These are phyloP conservation scores for Dryadula phaetusa DNA, from an alignment of 2,888 invertebrate species.

Conservation along the genomic window DNA sequence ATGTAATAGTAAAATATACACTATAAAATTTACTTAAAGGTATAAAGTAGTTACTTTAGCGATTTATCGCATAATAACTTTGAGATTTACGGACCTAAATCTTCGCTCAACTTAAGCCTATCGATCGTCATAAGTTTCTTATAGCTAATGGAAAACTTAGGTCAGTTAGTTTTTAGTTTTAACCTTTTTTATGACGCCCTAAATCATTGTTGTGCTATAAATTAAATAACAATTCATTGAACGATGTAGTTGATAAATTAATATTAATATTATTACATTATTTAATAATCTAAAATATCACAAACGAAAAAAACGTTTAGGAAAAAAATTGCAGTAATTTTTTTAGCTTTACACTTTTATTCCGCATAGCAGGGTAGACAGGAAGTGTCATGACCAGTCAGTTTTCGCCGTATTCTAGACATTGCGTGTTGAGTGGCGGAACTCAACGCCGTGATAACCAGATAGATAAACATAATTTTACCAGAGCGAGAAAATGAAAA, in stretches of 20 bases:
- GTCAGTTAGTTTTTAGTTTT: constrained; percentile 22
- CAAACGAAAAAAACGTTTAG: too few species aligned
- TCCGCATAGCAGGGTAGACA: too few species aligned
- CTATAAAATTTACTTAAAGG: constrained; percentile 25
- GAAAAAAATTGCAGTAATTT: too few species aligned
- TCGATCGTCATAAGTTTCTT: constrained; percentile 12
- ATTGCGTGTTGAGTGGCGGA: too few species aligned
- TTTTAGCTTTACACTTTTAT: too few species aligned
- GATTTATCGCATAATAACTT: constrained; percentile 28
- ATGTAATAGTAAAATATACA: constrained; percentile 11
- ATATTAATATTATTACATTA: neutral
- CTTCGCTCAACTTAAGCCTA: constrained; percentile 19
- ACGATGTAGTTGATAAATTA: neutral
- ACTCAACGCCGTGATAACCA: too few species aligned
- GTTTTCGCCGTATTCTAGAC: too few species aligned
- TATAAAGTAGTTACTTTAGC: constrained; percentile 14
- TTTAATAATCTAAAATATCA: too few species aligned
- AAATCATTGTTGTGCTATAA: neutral
- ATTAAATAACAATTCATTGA: neutral
- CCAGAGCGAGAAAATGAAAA: too few species aligned
- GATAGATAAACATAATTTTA: too few species aligned
- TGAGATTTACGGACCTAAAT: constrained; percentile 9
- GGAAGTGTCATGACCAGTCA: too few species aligned
- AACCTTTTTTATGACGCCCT: constrained; percentile 6
- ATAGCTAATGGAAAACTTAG: constrained; percentile 15